Evolutionary conservation across 1,140 invertebrate genomes (phyloP).

Genomic region (Hormaphis cornu): DNA sequence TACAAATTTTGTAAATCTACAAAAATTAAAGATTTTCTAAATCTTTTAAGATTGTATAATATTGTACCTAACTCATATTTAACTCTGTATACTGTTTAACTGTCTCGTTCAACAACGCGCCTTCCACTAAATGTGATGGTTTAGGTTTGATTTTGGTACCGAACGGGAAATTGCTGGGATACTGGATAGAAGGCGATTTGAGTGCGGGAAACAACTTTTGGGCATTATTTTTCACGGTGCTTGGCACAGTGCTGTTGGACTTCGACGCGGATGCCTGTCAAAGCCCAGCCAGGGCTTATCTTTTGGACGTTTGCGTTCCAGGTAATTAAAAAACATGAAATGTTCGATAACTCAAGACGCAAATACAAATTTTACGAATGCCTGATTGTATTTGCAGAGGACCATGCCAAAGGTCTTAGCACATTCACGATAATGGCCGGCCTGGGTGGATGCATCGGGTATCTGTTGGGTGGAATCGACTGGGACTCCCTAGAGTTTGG

Average conservation of each 20-base stretch:
- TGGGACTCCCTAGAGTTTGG: slow-evolving; percentile 80
- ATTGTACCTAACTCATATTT: too few species aligned
- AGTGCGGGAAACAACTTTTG: slow-evolving; percentile 56
- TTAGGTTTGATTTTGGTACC: slow-evolving; percentile 73
- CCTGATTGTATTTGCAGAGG: slow-evolving; percentile 51
- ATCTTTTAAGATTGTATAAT: too few species aligned
- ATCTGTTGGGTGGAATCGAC: slow-evolving; percentile 83
- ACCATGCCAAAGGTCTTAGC: slow-evolving; percentile 83
- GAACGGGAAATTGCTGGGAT: slow-evolving; percentile 77
- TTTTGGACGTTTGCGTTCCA: slow-evolving; percentile 82
- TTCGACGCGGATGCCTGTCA: slow-evolving; percentile 95
- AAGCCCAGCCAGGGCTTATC: slow-evolving; percentile 82
- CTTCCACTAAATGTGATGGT: too few species aligned
- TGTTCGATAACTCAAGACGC: background rate
- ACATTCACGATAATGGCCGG: slow-evolving; percentile 96
- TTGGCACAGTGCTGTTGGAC: slow-evolving; percentile 87
- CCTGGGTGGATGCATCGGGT: slow-evolving; percentile 85
- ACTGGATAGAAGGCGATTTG: slow-evolving; percentile 62
- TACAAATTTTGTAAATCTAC: too few species aligned
- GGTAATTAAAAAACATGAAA: slow-evolving; percentile 47
- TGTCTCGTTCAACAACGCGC: too few species aligned
- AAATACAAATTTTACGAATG: background rate
- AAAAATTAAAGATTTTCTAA: too few species aligned
- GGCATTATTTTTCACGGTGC: slow-evolving; percentile 83
- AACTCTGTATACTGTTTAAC: too few species aligned